Evolutionary conservation across 2,888 invertebrate genomes (phyloP).

Genomic region (Phymatocera aterrima): DNA sequence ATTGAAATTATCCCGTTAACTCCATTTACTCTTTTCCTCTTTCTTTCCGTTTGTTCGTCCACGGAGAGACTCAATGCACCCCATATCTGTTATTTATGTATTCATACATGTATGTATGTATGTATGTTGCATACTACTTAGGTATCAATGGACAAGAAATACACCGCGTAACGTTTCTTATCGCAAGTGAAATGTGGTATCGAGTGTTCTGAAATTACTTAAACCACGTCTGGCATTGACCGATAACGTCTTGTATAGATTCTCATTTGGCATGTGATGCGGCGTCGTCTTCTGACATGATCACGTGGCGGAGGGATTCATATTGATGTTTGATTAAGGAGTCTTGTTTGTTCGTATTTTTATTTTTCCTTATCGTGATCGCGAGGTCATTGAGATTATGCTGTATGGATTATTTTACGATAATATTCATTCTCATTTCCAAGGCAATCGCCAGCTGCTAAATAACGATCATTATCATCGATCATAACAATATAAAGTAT

Average conservation of each 20-base stretch:
- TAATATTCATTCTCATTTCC: not conserved
- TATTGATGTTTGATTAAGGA: not conserved
- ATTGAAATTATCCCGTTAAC: too few species aligned
- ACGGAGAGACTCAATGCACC: too few species aligned
- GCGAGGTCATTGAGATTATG: not conserved
- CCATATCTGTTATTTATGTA: too few species aligned
- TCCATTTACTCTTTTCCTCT: too few species aligned
- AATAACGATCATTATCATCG: too few species aligned
- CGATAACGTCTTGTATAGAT: slow-evolving; percentile 2
- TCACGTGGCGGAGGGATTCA: slow-evolving; percentile 7
- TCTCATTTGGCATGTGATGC: not conserved
- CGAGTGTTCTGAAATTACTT: not conserved
- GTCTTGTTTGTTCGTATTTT: not conserved
- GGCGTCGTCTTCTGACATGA: not conserved
- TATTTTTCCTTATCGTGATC: not conserved
- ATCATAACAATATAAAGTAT: too few species aligned
- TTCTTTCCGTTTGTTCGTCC: too few species aligned
- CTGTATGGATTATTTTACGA: not conserved
- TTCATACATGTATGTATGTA: too few species aligned
- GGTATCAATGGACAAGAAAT: too few species aligned
- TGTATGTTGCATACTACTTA: too few species aligned
- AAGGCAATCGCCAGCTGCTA: too few species aligned
- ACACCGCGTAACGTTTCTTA: not conserved
- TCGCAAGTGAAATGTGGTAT: not conserved
- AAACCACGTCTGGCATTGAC: slow-evolving; percentile 15